phyloP scores from a whole-genome alignment of 2,888 invertebrate species.

The Diarsia mendica region DNA sequence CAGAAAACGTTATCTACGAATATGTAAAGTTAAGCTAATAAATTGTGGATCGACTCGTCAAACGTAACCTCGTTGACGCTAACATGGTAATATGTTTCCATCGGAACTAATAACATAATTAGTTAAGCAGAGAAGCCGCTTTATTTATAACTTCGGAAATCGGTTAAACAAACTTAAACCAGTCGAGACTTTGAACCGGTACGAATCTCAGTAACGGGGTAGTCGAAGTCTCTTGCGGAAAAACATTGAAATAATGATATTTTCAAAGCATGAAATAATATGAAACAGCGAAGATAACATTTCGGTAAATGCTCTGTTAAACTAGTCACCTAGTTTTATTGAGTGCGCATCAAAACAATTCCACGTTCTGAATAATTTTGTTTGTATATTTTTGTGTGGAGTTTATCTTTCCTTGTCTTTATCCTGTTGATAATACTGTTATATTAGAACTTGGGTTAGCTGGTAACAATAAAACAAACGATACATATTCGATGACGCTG shows the following conservation, averaged over 20 bases:
- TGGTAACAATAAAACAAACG: constrained; percentile 25
- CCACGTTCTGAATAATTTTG: constrained; percentile 48
- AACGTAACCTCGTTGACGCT: constrained; percentile 33
- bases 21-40: constrained; percentile 47
- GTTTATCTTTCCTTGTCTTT: constrained; percentile 40
- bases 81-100: constrained; percentile 38
- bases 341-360: constrained; percentile 58
- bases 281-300: constrained; percentile 33
- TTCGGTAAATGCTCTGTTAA: constrained; percentile 44
- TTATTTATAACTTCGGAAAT: constrained; percentile 56
- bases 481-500: constrained; percentile 47
- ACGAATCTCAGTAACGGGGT: constrained; percentile 70
- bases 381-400: constrained; percentile 31
- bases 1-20: constrained; percentile 38
- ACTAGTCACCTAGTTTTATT: constrained; percentile 49
- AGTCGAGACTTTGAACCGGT: constrained; percentile 63
- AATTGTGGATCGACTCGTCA: constrained; percentile 39
- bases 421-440: constrained; percentile 29
- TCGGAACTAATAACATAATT: constrained; percentile 51
- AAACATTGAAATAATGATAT: constrained; percentile 38
- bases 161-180: constrained; percentile 69
- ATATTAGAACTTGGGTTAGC: constrained; percentile 30
- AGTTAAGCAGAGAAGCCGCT: constrained; percentile 38
- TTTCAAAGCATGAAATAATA: constrained; percentile 37
- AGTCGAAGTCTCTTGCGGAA: constrained; percentile 61